These are phyloP conservation scores for Synergus japonicus DNA, from an alignment of 2,888 invertebrate genomes.

Conservation along the genomic window DNA sequence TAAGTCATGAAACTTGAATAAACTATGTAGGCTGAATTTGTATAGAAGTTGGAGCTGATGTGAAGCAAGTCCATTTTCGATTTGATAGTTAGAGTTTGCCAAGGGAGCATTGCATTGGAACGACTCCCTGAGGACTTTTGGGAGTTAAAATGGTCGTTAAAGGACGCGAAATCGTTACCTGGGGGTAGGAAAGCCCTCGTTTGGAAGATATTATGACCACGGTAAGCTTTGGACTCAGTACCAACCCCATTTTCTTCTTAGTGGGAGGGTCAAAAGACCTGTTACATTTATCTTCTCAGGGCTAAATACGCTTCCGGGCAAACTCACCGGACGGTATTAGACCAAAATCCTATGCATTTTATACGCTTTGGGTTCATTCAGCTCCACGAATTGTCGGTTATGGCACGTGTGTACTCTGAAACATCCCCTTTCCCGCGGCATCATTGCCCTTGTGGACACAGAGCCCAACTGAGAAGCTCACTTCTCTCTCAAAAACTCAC, in stretches of 20 bases:
- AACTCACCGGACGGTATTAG: constrained; percentile 66
- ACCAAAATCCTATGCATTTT: constrained; percentile 76
- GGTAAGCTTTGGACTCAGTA: constrained; percentile 42
- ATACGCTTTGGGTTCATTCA: constrained; percentile 73
- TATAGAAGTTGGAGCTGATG: not conserved
- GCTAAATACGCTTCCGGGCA: constrained; percentile 67
- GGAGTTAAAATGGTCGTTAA: constrained; percentile 42
- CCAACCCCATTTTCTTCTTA: constrained; percentile 53
- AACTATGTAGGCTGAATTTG: not conserved
- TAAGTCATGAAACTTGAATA: not conserved
- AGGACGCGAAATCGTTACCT: constrained; percentile 41
- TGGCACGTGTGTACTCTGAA: constrained; percentile 57
- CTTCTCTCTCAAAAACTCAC: not conserved
- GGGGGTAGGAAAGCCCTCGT: constrained; percentile 34
- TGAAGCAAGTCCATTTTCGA: constrained; percentile 21
- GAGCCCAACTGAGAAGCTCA: constrained; percentile 51
- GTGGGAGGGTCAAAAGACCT: constrained; percentile 60
- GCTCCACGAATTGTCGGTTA: constrained; percentile 63
- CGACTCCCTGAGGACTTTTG: constrained; percentile 36
- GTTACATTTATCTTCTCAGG: constrained; percentile 70
- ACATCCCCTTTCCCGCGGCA: constrained; percentile 44
- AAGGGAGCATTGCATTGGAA: constrained; percentile 6
- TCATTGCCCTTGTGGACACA: constrained; percentile 62
- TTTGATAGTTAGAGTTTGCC: constrained; percentile 24
- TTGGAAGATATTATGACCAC: constrained; percentile 26